Evolutionary conservation across 2,797 vertebrate species (phyloP).

Genomic region (Ptychadena robeensis): DNA sequence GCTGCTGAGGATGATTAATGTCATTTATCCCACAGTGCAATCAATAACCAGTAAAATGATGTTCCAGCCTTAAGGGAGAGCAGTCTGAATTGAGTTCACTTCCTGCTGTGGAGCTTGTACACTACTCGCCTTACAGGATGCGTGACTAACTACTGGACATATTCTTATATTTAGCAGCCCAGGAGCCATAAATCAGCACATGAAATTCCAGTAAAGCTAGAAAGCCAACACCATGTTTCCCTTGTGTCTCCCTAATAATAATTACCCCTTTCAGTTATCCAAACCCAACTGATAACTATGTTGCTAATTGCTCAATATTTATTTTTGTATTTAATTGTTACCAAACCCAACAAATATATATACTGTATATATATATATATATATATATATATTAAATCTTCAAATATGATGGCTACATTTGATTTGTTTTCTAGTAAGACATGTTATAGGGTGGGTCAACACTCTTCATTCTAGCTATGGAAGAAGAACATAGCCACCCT

Average conservation of each 20-base stretch:
- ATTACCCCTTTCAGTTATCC: neutral
- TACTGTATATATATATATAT: too few relatives aligned
- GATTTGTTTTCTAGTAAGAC: too few relatives aligned
- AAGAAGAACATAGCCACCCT: too few relatives aligned
- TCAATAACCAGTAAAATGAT: too few relatives aligned
- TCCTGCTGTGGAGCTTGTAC: neutral
- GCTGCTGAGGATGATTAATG: neutral
- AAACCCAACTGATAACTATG: neutral
- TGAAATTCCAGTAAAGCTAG: slow-evolving; percentile 21
- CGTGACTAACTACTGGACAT: slow-evolving; percentile 13
- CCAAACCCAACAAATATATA: too few relatives aligned
- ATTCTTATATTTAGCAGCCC: slow-evolving; percentile 32
- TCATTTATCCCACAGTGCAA: neutral
- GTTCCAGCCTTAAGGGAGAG: neutral
- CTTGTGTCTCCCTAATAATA: slow-evolving; percentile 8
- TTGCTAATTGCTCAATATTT: too few relatives aligned
- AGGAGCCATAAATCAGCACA: slow-evolving; percentile 37
- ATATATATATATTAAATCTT: too few relatives aligned
- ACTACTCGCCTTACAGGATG: slow-evolving; percentile 15
- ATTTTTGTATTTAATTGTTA: too few relatives aligned
- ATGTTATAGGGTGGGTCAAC: too few relatives aligned
- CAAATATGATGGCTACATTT: too few relatives aligned
- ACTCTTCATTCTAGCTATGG: too few relatives aligned
- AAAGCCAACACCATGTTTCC: neutral
- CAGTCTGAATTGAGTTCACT: neutral